Evolutionary conservation across 2,113 vertebrate species (phyloP).

Genomic region (Nycticorax nycticorax): DNA sequence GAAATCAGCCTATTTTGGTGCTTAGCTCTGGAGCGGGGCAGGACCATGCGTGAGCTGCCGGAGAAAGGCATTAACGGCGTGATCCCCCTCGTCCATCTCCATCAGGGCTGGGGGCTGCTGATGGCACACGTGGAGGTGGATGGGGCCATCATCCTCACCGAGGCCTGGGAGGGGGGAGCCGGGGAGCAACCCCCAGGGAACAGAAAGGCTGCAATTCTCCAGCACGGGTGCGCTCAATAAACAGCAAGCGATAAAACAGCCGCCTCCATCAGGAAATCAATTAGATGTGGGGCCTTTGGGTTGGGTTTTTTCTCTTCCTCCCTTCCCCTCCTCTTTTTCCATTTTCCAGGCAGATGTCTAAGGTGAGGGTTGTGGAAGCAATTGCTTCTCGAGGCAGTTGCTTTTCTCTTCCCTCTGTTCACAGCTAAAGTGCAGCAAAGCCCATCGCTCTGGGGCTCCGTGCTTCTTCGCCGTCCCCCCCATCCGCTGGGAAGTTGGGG

Average conservation of each 20-base stretch:
- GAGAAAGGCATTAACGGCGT: neutral
- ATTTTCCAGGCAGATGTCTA: neutral
- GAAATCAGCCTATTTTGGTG: neutral
- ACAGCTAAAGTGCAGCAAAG: neutral
- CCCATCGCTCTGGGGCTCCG: neutral
- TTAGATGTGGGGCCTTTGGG: neutral
- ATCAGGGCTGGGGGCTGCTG: neutral
- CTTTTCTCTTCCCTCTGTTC: neutral
- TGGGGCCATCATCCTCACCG: neutral
- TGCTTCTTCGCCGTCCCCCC: rapidly evolving
- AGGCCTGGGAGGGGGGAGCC: neutral
- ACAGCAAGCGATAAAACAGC: neutral
- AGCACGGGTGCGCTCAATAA: neutral
- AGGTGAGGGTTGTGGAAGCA: neutral
- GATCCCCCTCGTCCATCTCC: neutral
- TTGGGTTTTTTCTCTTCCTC: neutral
- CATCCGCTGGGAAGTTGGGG: neutral
- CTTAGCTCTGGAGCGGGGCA: rapidly evolving
- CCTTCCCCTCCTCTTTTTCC: neutral
- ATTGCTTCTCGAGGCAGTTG: neutral
- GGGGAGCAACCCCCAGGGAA: neutral
- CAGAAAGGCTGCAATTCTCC: neutral
- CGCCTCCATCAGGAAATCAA: neutral
- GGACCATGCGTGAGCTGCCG: rapidly evolving
- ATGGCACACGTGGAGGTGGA: neutral